Evolutionary conservation across 2,888 invertebrate genomes (phyloP), one percentile per base, ranked within the genome.

Genomic region (Axea sp.): DNA sequence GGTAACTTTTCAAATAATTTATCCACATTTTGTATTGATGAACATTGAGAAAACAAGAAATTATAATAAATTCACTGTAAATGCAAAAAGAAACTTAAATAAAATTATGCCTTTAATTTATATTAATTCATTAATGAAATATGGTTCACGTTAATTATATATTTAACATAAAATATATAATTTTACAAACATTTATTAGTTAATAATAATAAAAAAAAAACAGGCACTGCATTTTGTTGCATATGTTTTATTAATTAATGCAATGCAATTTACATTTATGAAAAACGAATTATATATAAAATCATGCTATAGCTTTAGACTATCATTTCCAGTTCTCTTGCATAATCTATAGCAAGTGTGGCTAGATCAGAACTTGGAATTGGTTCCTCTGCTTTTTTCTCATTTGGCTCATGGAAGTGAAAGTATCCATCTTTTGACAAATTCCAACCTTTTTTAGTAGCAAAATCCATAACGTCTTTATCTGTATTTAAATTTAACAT

Each of bases 321-420:
- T 90, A 99, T 99, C 97, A 98, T 99, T 90, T 99, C 99, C 79
- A 99, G 91, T 90, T 99, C 98, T 84, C 95, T 93, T 1, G 99
- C 99, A 88, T 99, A 99, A 86, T 96, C 96, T 80, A 99, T 95
- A 9, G 96, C 95, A 88, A 98, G 96, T 83, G 95, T 93, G 0
- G 98, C 97, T 22, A 99, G 90, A 83, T 97, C 95, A 19, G 92
- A 90, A 3, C 98, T 96, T 0, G 98, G 98, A 78, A 99, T 92
- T 75, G 90, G 92, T 86, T 95, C 94, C 80, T 93, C 92, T 0
- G 87, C 91, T 88, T 91, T 94, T 81, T 94, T 93, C 45, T 93
- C 92, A 81, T 94, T 94, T 28, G 92, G 92, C 0, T 91, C 90
- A 80, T 90, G 90, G 88, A 97, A 98, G 80, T 94, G 92, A 84